These are phyloP conservation scores for Sceloporus undulatus DNA, from an alignment of 2,113 vertebrate genomes.

Conservation along the genomic window DNA sequence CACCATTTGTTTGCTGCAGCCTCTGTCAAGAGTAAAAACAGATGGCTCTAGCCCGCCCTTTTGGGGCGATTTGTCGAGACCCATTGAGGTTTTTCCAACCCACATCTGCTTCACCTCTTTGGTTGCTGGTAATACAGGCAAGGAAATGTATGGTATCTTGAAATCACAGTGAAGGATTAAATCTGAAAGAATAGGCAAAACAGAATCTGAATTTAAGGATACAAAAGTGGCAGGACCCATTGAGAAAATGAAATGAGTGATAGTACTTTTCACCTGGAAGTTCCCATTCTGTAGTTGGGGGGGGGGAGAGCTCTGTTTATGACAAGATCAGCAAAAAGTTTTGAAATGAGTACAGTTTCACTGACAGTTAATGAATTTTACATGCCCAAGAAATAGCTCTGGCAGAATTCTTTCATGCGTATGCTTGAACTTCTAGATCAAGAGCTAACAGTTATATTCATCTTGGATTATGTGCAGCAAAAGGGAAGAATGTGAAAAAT, in stretches of 20 bases:
- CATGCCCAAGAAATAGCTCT: slow-evolving; percentile 29
- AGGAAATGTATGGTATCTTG: neutral
- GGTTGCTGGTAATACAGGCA: neutral
- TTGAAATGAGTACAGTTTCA: slow-evolving; percentile 35
- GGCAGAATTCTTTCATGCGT: neutral
- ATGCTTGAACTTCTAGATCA: slow-evolving; percentile 4
- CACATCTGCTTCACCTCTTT: no score
- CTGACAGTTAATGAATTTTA: slow-evolving; percentile 27
- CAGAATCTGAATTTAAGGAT: slow-evolving; percentile 20
- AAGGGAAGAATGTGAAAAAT: slow-evolving; percentile 12
- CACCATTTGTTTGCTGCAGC: no score
- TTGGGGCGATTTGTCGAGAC: no score
- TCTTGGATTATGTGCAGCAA: neutral
- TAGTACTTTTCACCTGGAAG: slow-evolving; percentile 21
- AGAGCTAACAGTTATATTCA: neutral
- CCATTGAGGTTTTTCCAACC: neutral
- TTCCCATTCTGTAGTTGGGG: neutral
- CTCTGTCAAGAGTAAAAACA: no score
- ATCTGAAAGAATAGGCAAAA: neutral
- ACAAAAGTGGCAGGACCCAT: slow-evolving; percentile 11
- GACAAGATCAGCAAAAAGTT: slow-evolving; percentile 30
- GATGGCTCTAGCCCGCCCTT: no score
- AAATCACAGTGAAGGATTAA: neutral
- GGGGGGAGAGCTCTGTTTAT: slow-evolving; percentile 24
- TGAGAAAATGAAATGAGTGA: slow-evolving; percentile 6